Evolutionary conservation across 1,140 invertebrate species (phyloP), one percentile per base, ranked within the genome.

Genomic region (Sarcophaga bullata): DNA sequence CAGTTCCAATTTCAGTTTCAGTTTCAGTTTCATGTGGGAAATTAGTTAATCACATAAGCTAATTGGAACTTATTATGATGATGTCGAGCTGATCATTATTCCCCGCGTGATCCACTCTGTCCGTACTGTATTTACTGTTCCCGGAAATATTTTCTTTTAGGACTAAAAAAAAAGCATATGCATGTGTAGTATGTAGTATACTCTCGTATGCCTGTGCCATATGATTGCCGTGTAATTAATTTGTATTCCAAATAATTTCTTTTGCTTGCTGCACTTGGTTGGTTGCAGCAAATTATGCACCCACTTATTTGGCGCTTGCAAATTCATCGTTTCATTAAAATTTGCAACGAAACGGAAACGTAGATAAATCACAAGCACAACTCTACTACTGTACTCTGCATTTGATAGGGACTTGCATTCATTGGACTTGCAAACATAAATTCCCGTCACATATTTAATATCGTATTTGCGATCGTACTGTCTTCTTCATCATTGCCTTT

Each of bases 221-320:
- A 37, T 68, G 62, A 68, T 68, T 68, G 48, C 10, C 9, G 8
- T 50, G 75, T 78, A 78, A 78, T 78, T 78, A 78, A 78, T 78
- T 78, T 78, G 75, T 78, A 78, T 50, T 49, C 75, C 75, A 78
- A 25, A 50, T 50, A 78, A 49, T 78, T 78, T 52, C 6, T 78
- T 17, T 76, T 76, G 25, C 58, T n/a, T 62, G 17, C 17, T 13
- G 7, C 54, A 58, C 54, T 58, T 58, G 54, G 54, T 47, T 25
- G 5, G 37, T 0, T 37, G 46, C 15, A 13, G 73, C 9, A 78
- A 19, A 78, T 78, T 78, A 78, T 78, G 75, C 75, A 78, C 75
- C 75, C 75, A 78, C 75, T 78, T 78, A 78, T 78, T 78, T 78
- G 75, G 75, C 75, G 75, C 75, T 78, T 78, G 75, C 75, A 78